Base-by-base conservation (phyloP, 2,888 invertebrate species). In the Augochlorella aurata region DNA sequence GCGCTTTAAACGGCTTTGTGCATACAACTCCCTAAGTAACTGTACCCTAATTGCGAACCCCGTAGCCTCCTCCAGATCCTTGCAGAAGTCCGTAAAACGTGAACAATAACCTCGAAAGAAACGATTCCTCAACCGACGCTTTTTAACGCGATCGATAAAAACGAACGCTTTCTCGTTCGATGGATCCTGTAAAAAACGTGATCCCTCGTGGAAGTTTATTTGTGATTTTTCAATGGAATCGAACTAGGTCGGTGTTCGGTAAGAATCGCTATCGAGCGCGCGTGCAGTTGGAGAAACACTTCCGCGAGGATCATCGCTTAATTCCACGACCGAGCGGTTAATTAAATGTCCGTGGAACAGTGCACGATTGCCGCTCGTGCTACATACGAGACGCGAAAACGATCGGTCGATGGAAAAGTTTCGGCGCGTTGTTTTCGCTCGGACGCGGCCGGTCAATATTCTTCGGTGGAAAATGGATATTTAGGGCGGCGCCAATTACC, bases 351-450 rank as follows among this genome's bases (percentile, higher is more conserved):
- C 52, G 52, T 52, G 8, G 68, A 38, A 38, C 18, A 29, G 18
- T 63, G 70, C 29, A 18, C 47, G 49, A 47, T 29, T 65, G 24
- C 58, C 44, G n/a, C 58, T 52, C 66, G 85, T 29, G 78, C 87
- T 65, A 85, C 65, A 87, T 83, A 75, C 73, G 67, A 18, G 61
- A 38, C 18, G 71, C 47, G 65, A 38, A 38, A 38, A 5, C 1
- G 0, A 68, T 54, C 50, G 65, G 12, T 49, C 16, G 54, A 50
- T 50, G 45, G 70, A 47, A 61, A 80, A 67, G 70, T 69, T 66
- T 45, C 50, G 16, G 74, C 54, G 9, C 54, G n/a, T 74, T 21
- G 49, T 73, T 69, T 66, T 21, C 38, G 50, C 61, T 61, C 38
- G 16, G 45, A 21, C 69, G 44, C 54, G n/a, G 69, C 49, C 14